Evolutionary conservation across 2,113 vertebrate genomes (phyloP), one percentile per base, ranked within the genome.

Genomic region (Periophthalmodon schlosseri): DNA sequence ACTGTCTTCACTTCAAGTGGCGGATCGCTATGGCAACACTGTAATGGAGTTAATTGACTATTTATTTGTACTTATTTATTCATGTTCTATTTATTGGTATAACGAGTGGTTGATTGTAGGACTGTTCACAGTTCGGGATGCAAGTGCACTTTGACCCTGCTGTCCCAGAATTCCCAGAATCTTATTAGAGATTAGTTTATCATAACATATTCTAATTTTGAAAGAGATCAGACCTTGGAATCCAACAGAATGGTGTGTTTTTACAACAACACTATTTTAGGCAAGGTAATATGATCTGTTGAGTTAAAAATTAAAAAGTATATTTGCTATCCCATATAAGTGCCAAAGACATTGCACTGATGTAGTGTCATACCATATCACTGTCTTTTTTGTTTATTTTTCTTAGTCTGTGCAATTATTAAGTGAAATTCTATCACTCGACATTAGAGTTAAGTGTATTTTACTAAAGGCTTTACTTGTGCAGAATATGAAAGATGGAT

Each of bases 41-140:
- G 10, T 66, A 3, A 73, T 82, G 61, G 78, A 3, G 67, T 73
- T 68, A 73, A 82, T 50, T 34, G 57, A 72, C 67, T 90, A 92
- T 91, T 92, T 90, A 89, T 91, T 92, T 86, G 78, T 91, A 91
- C 90, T 93, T 93, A 92, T 94, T 94, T 91, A 88, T 92, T 91
- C 77, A 74, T 84, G 73, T 88, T 87, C 76, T 91, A 94, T 94
- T 94, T 93, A 94, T 94, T 93, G 79, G 69, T 85, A 84, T 86
- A 70, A 70, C 66, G 70, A 88, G 72, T 60, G 84, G 77, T 56
- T 76, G 86, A 82, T 77, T 74, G 79, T 76, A 69, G 68, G 87
- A 83, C 73, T 70, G 3, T 46, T 50, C 69, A 34, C 12, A 60
- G 77, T 78, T 85, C 74, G 64, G 82, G 71, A 79, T 76, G 82